These are phyloP conservation scores for Lithobates pipiens DNA, from an alignment of 2,797 vertebrate species.

Conservation along the genomic window DNA sequence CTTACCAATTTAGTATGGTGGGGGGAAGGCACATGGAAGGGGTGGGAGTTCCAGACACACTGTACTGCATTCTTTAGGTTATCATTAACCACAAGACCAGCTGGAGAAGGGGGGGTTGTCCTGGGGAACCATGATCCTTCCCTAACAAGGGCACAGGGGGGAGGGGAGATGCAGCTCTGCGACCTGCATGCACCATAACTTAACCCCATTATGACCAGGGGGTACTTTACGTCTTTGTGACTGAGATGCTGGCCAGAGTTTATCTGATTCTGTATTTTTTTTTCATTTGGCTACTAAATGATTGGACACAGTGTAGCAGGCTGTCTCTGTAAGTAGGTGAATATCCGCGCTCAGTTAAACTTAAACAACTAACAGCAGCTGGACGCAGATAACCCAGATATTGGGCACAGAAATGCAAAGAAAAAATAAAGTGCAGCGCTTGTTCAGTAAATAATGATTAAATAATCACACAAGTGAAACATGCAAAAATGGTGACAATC, in stretches of 20 bases:
- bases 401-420: too few relatives aligned
- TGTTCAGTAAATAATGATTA: too few relatives aligned
- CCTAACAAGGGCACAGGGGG: slow-evolving; percentile 52
- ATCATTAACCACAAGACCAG: slow-evolving; percentile 71
- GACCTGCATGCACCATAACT: neutral
- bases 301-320: neutral
- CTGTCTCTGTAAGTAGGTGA: too few relatives aligned
- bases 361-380: too few relatives aligned
- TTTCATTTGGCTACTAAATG: too few relatives aligned
- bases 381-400: too few relatives aligned
- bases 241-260: too few relatives aligned
- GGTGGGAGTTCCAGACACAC: neutral
- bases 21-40: neutral
- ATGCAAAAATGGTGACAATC: too few relatives aligned
- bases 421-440: too few relatives aligned
- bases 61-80: slow-evolving; percentile 59
- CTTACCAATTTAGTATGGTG: neutral
- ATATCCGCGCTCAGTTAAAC: too few relatives aligned
- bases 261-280: too few relatives aligned
- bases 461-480: too few relatives aligned
- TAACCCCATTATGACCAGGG: neutral
- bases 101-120: slow-evolving; percentile 34
- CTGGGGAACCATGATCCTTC: slow-evolving; percentile 50
- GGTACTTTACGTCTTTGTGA: neutral
- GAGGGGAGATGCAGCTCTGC: neutral